Evolutionary conservation across 2,797 vertebrate genomes (phyloP).

Genomic region (Psittacula derbiana): DNA sequence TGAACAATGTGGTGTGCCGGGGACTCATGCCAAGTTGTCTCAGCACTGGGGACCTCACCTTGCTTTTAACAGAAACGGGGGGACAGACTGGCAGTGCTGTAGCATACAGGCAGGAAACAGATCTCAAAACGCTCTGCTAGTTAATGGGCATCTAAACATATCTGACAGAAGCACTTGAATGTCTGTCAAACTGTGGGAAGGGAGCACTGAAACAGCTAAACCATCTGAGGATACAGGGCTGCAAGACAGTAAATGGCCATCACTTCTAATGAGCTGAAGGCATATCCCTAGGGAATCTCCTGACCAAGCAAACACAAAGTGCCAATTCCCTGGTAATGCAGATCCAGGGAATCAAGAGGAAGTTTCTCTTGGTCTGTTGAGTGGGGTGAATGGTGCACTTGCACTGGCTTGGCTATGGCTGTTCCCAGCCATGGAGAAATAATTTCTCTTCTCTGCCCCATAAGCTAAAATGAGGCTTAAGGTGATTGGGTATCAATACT

Average conservation of each 20-base stretch:
- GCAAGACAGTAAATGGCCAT: accelerated
- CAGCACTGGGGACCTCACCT: neutral
- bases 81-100: neutral
- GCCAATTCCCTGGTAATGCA: neutral
- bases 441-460: neutral
- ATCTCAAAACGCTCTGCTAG: neutral
- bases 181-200: neutral
- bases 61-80: neutral
- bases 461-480: neutral
- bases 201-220: neutral
- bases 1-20: neutral
- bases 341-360: neutral
- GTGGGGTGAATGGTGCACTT: accelerated
- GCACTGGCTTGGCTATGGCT: neutral
- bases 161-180: neutral
- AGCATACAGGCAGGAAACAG: no score
- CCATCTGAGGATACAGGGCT: neutral
- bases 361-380: neutral
- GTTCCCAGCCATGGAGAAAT: neutral
- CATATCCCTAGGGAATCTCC: neutral
- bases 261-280: neutral
- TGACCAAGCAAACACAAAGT: neutral
- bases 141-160: neutral
- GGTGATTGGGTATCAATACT: neutral
- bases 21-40: neutral